phyloP scores from a whole-genome alignment of 2,888 invertebrate species.

The Hydrotaea cyrtoneurina region DNA sequence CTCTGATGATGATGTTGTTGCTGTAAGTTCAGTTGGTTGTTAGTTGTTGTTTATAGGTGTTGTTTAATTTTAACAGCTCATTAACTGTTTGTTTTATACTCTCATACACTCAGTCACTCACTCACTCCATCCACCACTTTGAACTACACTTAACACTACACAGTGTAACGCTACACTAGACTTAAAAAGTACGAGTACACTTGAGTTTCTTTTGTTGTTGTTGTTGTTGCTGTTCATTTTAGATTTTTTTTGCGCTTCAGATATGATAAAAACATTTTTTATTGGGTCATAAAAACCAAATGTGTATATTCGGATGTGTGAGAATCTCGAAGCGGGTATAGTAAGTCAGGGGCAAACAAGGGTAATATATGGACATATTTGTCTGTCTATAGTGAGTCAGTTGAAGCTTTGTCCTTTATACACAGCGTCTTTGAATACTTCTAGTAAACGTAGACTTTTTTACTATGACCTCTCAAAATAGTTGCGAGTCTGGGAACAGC shows the following conservation, averaged over 20 bases:
- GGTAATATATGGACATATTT: too few relatives aligned
- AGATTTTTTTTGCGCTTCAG: conserved; percentile 55
- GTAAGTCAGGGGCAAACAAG: background rate
- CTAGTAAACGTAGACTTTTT: too few relatives aligned
- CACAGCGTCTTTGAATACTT: too few relatives aligned
- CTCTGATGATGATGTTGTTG: background rate
- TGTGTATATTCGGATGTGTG: background rate
- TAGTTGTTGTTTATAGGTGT: conserved; percentile 44
- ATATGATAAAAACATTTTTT: conserved; percentile 63
- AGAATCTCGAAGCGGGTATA: background rate
- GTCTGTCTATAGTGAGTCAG: too few relatives aligned
- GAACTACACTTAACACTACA: background rate
- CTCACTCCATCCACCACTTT: too few relatives aligned
- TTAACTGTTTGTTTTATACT: conserved; percentile 51
- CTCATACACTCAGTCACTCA: background rate
- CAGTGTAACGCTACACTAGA: background rate
- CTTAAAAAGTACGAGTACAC: conserved; percentile 13
- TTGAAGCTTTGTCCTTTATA: too few relatives aligned
- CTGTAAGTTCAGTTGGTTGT: background rate
- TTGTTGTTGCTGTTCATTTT: conserved; percentile 40
- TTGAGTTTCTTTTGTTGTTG: conserved; percentile 11
- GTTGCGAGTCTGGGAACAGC: too few relatives aligned
- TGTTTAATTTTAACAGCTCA: conserved; percentile 62
- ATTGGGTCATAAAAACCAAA: conserved; percentile 52
- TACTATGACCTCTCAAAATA: too few relatives aligned